Evolutionary conservation across 2,113 vertebrate genomes (phyloP), one percentile per base, ranked within the genome.

Genomic region (Meriones unguiculatus): DNA sequence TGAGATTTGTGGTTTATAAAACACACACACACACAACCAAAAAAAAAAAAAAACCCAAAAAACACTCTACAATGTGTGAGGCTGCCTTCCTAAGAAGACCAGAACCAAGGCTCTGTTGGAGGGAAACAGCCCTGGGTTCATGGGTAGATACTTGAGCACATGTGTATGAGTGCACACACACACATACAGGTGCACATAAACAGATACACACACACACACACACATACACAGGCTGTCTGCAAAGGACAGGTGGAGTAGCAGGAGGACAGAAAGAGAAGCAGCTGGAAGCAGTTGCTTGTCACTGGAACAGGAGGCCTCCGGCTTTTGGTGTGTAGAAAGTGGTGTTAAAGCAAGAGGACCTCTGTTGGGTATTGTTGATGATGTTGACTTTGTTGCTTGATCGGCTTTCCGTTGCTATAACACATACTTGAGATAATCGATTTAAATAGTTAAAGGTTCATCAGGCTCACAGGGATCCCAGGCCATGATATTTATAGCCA

Each of bases 31-130:
- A 11, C 2, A 41, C 46, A 46, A 46, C 10, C 17, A 9, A 4
- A 32, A 52, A 32, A n/a, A 17, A n/a, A n/a, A 73, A 20, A 25
- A 78, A 24, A 10, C 35, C 7, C 2, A 41, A 81, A 85, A 46
- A 18, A 13, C 20, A 24, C 25, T 5, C 35, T 17, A 22, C 1
- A 8, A 2, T 11, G 2, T 28, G 8, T 4, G 62, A 46, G 69
- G 15, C 35, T 3, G 70, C 14, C 57, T 28, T 82, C 35, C 20
- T 10, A n/a, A 54, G 30, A 59, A 18, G 54, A 82, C 54, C 54
- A 59, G 7, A 24, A 32, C 67, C 11, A 18, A 46, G 38, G 11
- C n/a, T 57, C 52, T 57, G 35, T 41, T 17, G 7, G 30, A 25
- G 30, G 2, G 15, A 18, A 20, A n/a, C 25, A 32, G 13, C 14